These are phyloP conservation scores for Stercorarius parasiticus DNA, from an alignment of 2,113 vertebrate genomes.

Conservation along the genomic window DNA sequence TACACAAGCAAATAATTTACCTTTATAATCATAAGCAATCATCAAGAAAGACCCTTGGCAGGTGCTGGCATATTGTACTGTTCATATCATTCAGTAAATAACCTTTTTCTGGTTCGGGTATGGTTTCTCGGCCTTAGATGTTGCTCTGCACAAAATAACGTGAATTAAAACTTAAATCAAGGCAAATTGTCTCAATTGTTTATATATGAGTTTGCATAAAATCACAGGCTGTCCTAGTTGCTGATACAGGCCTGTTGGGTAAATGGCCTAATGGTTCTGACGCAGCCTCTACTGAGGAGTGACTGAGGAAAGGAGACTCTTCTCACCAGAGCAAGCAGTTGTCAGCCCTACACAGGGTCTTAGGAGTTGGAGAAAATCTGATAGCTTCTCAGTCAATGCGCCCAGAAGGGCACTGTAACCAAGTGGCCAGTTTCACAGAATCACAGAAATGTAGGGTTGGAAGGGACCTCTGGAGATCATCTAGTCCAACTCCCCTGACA, in stretches of 20 bases:
- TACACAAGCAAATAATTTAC: slow-evolving; percentile 56
- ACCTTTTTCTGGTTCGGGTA: not conserved
- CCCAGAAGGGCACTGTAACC: not conserved
- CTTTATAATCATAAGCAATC: slow-evolving; percentile 39
- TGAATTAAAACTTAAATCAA: not conserved
- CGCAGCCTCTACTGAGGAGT: not conserved
- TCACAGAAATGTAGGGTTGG: too few relatives aligned
- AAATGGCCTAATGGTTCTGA: not conserved
- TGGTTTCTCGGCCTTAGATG: not conserved
- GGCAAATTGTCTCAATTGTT: not conserved
- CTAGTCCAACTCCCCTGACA: too few relatives aligned
- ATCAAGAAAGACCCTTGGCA: slow-evolving; percentile 23
- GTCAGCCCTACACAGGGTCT: not conserved
- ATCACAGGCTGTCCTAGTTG: not conserved
- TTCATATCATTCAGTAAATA: not conserved
- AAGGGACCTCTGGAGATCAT: too few relatives aligned
- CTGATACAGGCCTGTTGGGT: not conserved
- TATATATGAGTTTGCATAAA: not conserved
- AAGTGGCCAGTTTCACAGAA: not conserved
- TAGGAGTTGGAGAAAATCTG: not conserved
- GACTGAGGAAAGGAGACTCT: not conserved
- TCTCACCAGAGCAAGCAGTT: not conserved
- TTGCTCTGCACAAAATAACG: not conserved
- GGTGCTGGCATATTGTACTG: not conserved
- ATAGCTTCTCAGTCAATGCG: not conserved